A percentile compares a stretch with the other conserved stretches of the same genome.
Conservation (phyloP, 2,113 vertebrate genomes). For the Macaca mulatta region DNA sequence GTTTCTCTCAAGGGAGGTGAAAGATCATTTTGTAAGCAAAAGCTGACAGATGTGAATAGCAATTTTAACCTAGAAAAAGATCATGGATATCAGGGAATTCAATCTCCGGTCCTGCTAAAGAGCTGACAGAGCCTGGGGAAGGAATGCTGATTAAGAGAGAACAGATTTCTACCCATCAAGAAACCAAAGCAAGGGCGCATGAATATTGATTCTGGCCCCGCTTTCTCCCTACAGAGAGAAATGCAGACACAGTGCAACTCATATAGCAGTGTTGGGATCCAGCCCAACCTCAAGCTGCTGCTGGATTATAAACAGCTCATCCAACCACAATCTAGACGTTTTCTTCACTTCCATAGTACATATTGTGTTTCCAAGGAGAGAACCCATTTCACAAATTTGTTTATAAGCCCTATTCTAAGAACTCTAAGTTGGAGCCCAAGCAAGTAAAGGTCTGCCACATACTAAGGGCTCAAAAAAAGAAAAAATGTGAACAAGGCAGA, state of each 20-base stretch:
- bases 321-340: not conserved
- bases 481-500: not conserved
- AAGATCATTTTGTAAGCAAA: slow-evolving; percentile 60
- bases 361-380: not conserved
- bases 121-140: slow-evolving; percentile 42
- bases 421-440: not conserved
- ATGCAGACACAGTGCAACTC: slow-evolving; percentile 2
- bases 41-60: slow-evolving; percentile 58
- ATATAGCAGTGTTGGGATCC: not conserved
- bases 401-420: not conserved
- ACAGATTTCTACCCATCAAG: slow-evolving; percentile 42
- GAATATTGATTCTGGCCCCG: slow-evolving; percentile 42
- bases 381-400: slow-evolving; percentile 32
- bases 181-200: slow-evolving; percentile 40
- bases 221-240: not conserved
- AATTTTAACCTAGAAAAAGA: slow-evolving; percentile 56
- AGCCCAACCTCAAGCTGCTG: not conserved
- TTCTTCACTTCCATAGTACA: not conserved
- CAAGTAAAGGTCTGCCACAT: not conserved
- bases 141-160: slow-evolving; percentile 21
- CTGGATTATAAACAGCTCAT: slow-evolving; percentile 14
- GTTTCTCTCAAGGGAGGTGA: slow-evolving; percentile 17
- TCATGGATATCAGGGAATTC: slow-evolving; percentile 37
- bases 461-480: not conserved
- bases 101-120: slow-evolving; percentile 39